These are phyloP conservation scores for Sminthurides bifidus DNA, from an alignment of 1,140 invertebrate genomes.

Conservation along the genomic window DNA sequence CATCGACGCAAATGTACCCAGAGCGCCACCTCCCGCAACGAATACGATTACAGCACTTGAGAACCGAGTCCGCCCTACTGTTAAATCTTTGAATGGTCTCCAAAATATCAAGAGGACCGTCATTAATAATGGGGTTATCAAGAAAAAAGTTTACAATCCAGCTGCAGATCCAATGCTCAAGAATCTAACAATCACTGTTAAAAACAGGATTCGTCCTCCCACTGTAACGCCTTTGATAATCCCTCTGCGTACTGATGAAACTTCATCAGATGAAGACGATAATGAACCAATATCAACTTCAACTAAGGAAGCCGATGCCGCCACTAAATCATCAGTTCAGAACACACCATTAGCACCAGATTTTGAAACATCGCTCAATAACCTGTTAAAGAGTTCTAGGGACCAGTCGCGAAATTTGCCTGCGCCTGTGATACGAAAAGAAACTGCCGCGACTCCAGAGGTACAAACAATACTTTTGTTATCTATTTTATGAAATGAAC, in stretches of 20 bases:
- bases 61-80: no score
- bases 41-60: neutral
- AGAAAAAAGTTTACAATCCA: constrained; percentile 1
- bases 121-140: neutral
- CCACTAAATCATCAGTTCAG: neutral
- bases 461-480: neutral
- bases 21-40: neutral
- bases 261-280: neutral
- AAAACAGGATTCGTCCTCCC: neutral
- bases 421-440: no score
- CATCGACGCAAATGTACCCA: neutral
- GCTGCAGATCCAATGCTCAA: neutral
- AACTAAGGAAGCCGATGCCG: neutral
- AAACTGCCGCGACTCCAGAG: neutral
- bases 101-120: neutral
- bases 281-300: neutral
- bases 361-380: neutral
- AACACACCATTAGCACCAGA: neutral
- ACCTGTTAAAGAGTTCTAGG: neutral
- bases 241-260: neutral
- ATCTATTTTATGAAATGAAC: neutral
- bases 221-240: constrained; percentile 2
- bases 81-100: neutral
- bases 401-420: neutral
- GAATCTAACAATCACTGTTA: neutral